Evolutionary conservation across 2,888 invertebrate species (phyloP).

Genomic region (Drosophila meridionalis): DNA sequence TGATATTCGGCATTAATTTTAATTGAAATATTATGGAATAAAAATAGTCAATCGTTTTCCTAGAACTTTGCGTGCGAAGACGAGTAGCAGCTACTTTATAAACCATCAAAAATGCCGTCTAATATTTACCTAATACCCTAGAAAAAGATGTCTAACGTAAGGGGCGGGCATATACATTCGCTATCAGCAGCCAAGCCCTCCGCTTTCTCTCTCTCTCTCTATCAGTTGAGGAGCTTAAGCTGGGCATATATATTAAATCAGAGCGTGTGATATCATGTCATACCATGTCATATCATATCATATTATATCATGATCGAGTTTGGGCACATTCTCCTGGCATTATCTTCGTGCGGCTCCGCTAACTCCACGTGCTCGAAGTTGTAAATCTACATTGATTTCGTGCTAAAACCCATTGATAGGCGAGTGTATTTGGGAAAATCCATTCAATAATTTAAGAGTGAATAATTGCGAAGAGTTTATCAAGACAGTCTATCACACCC

Average conservation of each 20-base stretch:
- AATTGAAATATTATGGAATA: not conserved
- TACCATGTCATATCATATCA: not conserved
- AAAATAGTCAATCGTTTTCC: not conserved
- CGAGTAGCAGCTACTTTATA: not conserved
- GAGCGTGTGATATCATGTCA: not conserved
- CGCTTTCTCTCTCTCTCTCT: not conserved
- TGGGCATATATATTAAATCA: not conserved
- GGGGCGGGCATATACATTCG: not conserved
- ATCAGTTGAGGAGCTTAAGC: not conserved
- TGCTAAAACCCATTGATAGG: constrained; percentile 10
- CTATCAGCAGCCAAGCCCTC: not conserved
- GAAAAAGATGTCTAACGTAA: too few relatives aligned
- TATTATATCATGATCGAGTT: not conserved
- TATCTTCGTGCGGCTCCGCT: not conserved
- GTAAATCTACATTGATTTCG: constrained; percentile 1
- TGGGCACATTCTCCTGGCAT: not conserved
- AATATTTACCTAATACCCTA: not conserved
- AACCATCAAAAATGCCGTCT: not conserved
- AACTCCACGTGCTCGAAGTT: not conserved
- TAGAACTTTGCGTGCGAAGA: not conserved
- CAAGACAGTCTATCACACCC: constrained; percentile 3
- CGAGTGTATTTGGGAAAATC: not conserved
- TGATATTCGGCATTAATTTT: not conserved
- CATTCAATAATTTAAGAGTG: not conserved
- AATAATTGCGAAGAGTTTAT: not conserved